These are phyloP conservation scores for Notarius quadriscutis DNA, from an alignment of 2,113 vertebrate species.

Conservation along the genomic window DNA sequence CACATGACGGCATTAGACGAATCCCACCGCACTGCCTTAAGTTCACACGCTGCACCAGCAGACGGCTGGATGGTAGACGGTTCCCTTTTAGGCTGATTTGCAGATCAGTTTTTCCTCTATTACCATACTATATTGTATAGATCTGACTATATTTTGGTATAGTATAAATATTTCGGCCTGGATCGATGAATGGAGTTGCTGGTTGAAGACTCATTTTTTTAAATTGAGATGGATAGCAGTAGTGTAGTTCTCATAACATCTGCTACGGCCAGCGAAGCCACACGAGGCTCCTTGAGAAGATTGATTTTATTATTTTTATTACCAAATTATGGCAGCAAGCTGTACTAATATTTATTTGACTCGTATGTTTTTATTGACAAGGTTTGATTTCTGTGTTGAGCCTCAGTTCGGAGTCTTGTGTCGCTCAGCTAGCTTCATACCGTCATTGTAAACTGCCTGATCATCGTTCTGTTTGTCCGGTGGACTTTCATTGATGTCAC, in stretches of 20 bases:
- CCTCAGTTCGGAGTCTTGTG: conserved; percentile 19
- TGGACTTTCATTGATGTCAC: neutral
- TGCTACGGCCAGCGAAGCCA: neutral
- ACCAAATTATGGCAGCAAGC: neutral
- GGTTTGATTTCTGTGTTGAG: neutral
- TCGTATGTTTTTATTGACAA: neutral
- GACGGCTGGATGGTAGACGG: conserved; percentile 15
- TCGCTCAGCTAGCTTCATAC: conserved; percentile 9
- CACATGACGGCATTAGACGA: conserved; percentile 25
- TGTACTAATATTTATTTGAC: neutral
- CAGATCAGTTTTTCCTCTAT: neutral
- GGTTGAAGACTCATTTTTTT: neutral
- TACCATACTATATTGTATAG: neutral
- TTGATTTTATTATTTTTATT: conserved; percentile 1
- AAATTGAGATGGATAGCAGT: neutral
- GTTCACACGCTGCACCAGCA: conserved; percentile 51
- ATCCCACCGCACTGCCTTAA: conserved; percentile 54
- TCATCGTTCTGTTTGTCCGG: neutral
- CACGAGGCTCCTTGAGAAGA: conserved; percentile 26
- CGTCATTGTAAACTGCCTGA: neutral
- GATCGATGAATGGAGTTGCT: neutral
- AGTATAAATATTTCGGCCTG: neutral
- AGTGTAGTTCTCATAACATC: conserved; percentile 12
- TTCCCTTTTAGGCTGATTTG: conserved; percentile 17
- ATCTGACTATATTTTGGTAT: neutral